Evolutionary conservation across 2,113 vertebrate genomes (phyloP).

Genomic region (Pardalotus punctatus): DNA sequence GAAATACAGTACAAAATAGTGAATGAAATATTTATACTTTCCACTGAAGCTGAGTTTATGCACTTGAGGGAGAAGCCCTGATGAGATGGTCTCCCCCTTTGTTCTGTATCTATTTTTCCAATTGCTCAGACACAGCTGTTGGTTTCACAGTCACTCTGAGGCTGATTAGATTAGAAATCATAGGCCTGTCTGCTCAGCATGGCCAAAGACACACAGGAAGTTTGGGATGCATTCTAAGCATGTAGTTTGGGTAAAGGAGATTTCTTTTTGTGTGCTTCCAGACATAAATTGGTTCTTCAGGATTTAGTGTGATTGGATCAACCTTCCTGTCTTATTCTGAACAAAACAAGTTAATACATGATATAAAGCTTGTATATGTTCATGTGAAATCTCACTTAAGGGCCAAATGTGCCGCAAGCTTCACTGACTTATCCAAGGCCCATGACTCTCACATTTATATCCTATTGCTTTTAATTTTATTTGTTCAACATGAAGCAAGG

Average conservation of each 20-base stretch:
- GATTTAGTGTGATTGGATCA: neutral
- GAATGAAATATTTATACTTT: slow-evolving; percentile 78
- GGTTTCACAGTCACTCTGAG: slow-evolving; percentile 57
- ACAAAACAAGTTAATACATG: neutral
- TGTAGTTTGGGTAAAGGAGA: neutral
- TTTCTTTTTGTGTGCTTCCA: neutral
- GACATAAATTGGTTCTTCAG: neutral
- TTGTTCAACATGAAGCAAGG: neutral
- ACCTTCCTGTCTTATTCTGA: neutral
- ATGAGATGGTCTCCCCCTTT: slow-evolving; percentile 70
- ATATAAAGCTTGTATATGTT: neutral
- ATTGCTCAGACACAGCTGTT: slow-evolving; percentile 66
- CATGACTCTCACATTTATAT: neutral
- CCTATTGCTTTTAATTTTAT: neutral
- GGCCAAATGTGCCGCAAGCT: neutral
- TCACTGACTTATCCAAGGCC: neutral
- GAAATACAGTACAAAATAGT: slow-evolving; percentile 67
- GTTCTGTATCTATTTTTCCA: slow-evolving; percentile 70
- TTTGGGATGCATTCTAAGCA: neutral
- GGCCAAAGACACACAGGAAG: slow-evolving; percentile 16
- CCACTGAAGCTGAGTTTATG: slow-evolving; percentile 43
- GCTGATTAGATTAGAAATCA: slow-evolving; percentile 71
- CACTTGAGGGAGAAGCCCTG: slow-evolving; percentile 56
- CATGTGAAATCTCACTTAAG: neutral
- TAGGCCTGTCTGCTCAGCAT: slow-evolving; percentile 49